Evolutionary conservation across 2,888 invertebrate genomes (phyloP).

Genomic region (Prosopocoilus inquinatus): DNA sequence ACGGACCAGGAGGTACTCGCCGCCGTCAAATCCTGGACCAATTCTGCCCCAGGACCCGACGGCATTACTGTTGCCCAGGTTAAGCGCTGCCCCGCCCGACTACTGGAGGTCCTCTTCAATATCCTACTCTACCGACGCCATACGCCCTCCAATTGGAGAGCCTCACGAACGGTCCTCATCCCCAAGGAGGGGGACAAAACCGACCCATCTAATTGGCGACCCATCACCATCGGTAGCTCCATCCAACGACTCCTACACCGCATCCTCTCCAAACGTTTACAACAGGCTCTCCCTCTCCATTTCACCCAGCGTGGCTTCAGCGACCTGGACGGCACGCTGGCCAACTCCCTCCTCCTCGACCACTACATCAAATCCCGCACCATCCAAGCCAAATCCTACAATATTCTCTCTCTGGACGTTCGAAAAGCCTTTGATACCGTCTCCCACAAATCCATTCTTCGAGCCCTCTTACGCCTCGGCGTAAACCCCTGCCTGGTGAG

Average conservation of each 20-base stretch:
- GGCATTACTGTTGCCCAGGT: slow-evolving; percentile 15
- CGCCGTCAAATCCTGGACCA: slow-evolving; percentile 12
- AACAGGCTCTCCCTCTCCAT: slow-evolving; percentile 12
- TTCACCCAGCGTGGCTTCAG: slow-evolving; percentile 36
- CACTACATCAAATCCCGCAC: slow-evolving; percentile 33
- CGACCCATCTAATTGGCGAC: slow-evolving; percentile 32
- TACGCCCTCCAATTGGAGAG: slow-evolving; percentile 1
- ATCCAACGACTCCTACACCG: slow-evolving; percentile 32
- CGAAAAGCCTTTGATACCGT: slow-evolving; percentile 47
- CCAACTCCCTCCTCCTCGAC: slow-evolving; percentile 38
- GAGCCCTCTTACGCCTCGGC: slow-evolving; percentile 35
- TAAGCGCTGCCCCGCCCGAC: neutral
- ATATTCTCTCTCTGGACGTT: slow-evolving; percentile 45
- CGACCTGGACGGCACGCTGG: slow-evolving; percentile 42
- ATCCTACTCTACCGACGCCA: slow-evolving; percentile 5
- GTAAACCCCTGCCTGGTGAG: slow-evolving; percentile 34
- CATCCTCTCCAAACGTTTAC: slow-evolving; percentile 23
- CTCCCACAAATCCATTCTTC: slow-evolving; percentile 25
- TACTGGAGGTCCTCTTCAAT: slow-evolving; percentile 18
- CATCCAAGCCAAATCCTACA: slow-evolving; percentile 31
- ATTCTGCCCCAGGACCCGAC: slow-evolving; percentile 22
- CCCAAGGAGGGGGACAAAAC: slow-evolving; percentile 25
- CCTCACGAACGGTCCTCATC: slow-evolving; percentile 20
- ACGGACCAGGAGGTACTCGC: slow-evolving; percentile 15
- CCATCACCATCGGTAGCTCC: slow-evolving; percentile 34